Conservation (phyloP, 2,797 vertebrate species). For the Todus mexicanus region DNA sequence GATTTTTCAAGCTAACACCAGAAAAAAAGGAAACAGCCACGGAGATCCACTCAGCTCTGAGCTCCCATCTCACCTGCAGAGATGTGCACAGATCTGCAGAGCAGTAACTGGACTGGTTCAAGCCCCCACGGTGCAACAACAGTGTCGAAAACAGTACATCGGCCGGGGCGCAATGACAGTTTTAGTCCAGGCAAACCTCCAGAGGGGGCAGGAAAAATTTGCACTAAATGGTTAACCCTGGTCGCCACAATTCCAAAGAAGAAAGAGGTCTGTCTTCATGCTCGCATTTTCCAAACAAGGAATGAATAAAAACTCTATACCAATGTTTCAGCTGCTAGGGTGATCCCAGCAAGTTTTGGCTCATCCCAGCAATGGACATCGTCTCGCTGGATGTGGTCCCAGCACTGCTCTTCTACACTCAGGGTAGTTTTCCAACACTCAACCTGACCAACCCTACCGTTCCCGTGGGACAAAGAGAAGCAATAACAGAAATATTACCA, state of each 20-base stretch:
- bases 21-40: background rate
- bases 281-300: background rate
- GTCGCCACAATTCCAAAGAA: background rate
- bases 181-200: background rate
- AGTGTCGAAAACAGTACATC: background rate
- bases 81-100: background rate
- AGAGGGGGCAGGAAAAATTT: background rate
- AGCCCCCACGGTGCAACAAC: background rate
- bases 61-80: background rate
- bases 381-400: background rate
- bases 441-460: background rate
- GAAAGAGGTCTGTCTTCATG: background rate
- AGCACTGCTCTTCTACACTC: background rate
- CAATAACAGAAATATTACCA: background rate
- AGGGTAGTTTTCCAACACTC: background rate
- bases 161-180: background rate
- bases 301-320: background rate
- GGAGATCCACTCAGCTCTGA: background rate
- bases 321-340: background rate
- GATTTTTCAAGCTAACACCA: background rate
- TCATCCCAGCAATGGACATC: background rate
- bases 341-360: background rate
- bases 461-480: background rate
- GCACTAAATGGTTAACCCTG: background rate
- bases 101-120: background rate